Conservation (phyloP, 2,113 vertebrate genomes). For the Raja brachyura region DNA sequence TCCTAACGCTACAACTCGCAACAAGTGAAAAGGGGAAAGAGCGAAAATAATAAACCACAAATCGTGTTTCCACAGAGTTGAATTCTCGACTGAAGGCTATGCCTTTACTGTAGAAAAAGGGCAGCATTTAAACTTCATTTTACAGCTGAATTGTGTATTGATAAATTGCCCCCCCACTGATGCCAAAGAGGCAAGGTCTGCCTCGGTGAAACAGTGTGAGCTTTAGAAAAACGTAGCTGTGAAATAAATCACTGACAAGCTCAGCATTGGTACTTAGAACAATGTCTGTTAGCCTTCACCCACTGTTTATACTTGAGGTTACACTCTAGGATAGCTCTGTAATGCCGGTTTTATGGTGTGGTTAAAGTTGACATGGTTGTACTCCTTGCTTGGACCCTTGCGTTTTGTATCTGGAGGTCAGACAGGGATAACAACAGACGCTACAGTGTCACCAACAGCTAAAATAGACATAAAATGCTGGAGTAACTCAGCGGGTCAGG, state of each 20-base stretch:
- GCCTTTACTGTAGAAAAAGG: constrained; percentile 50
- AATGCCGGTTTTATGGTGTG: constrained; percentile 25
- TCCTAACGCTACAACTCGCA: not conserved
- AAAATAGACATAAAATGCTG: no score
- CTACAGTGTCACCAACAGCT: not conserved
- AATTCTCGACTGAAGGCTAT: not conserved
- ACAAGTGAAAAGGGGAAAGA: not conserved
- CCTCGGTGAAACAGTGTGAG: constrained; percentile 37
- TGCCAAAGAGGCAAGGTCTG: constrained; percentile 50
- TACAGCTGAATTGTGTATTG: constrained; percentile 56
- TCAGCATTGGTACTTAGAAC: constrained; percentile 25
- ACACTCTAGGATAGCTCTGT: constrained; percentile 15
- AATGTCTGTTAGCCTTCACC: constrained; percentile 29
- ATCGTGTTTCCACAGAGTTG: not conserved
- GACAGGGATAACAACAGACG: not conserved
- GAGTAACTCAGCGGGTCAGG: no score
- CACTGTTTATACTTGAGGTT: constrained; percentile 27
- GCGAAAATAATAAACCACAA: constrained; percentile 16
- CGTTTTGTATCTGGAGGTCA: not conserved
- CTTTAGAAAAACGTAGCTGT: not conserved
- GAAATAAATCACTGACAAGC: constrained; percentile 33
- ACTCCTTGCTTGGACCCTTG: not conserved
- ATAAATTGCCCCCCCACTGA: constrained; percentile 47
- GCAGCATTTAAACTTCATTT: constrained; percentile 63
- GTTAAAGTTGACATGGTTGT: constrained; percentile 26